A percentile compares a stretch with the other conserved stretches of the same genome.
phyloP scores from a whole-genome alignment of 2,888 invertebrate species.

The Epiperipatus broadwayi region DNA sequence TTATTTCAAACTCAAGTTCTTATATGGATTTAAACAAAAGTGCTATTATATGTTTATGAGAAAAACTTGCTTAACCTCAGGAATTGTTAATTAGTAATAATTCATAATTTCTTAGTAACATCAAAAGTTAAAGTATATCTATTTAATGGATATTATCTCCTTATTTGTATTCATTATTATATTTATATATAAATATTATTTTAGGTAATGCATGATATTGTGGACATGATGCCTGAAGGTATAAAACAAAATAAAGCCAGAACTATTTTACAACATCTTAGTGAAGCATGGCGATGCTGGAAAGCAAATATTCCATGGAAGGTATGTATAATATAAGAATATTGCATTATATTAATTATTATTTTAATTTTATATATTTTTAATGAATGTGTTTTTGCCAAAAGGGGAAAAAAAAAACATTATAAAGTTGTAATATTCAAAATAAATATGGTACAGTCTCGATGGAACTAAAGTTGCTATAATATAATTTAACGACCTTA shows the following conservation, averaged over 20 bases:
- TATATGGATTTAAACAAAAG: too few relatives aligned
- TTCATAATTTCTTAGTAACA: too few relatives aligned
- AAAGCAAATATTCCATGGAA: constrained; percentile 98
- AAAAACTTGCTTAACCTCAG: too few relatives aligned
- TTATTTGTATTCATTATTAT: neutral
- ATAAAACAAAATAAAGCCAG: constrained; percentile 99
- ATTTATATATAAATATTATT: constrained; percentile 4
- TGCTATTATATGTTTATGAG: too few relatives aligned
- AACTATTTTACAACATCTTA: constrained; percentile 93
- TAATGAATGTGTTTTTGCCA: neutral
- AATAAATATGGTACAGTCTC: too few relatives aligned
- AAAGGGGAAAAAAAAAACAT: too few relatives aligned
- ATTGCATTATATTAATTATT: neutral
- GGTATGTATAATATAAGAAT: constrained; percentile 34
- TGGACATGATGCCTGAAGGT: constrained; percentile 99
- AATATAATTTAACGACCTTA: too few relatives aligned
- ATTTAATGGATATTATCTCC: constrained; percentile 1
- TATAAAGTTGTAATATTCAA: too few relatives aligned
- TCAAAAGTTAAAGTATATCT: too few relatives aligned
- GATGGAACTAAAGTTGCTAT: too few relatives aligned
- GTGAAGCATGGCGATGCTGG: constrained; percentile 99
- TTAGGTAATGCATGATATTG: constrained; percentile 61
- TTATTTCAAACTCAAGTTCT: too few relatives aligned
- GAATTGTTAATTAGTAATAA: too few relatives aligned
- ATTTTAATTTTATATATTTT: neutral